Evolutionary conservation across 2,797 vertebrate genomes (phyloP).

Genomic region (Danio tinwini): DNA sequence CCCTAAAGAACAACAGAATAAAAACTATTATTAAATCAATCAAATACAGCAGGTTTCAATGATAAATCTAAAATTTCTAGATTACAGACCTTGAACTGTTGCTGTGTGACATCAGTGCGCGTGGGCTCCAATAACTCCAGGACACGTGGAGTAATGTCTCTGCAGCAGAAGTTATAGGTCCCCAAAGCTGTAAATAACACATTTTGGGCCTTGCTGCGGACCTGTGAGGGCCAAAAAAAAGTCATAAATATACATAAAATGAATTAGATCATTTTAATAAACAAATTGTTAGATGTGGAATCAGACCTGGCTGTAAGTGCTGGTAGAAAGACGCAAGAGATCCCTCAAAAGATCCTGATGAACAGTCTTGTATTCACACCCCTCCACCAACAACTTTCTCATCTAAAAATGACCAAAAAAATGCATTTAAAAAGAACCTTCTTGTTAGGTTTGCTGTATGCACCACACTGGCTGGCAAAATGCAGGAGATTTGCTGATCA

Average conservation of each 20-base stretch:
- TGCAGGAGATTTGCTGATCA: no score
- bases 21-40: constrained; percentile 2
- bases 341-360: constrained; percentile 93
- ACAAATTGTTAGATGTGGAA: neutral
- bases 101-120: constrained; percentile 83
- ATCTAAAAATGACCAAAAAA: constrained; percentile 82
- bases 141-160: constrained; percentile 91
- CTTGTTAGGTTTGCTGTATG: neutral
- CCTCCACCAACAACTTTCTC: constrained; percentile 92
- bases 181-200: constrained; percentile 90
- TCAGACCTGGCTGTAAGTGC: constrained; percentile 93
- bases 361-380: constrained; percentile 91
- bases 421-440: no score
- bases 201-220: constrained; percentile 92
- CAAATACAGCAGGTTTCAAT: neutral
- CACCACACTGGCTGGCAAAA: no score
- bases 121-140: constrained; percentile 87
- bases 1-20: constrained; percentile 76
- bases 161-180: constrained; percentile 93
- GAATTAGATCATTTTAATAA: neutral
- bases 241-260: neutral
- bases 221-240: constrained; percentile 72
- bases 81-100: constrained; percentile 90
- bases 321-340: constrained; percentile 92
- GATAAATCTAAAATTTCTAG: neutral